A percentile compares a stretch with the other conserved stretches of the same genome.
phyloP scores from a whole-genome alignment of 2,113 vertebrate species.

The Hyperopisus bebe region DNA sequence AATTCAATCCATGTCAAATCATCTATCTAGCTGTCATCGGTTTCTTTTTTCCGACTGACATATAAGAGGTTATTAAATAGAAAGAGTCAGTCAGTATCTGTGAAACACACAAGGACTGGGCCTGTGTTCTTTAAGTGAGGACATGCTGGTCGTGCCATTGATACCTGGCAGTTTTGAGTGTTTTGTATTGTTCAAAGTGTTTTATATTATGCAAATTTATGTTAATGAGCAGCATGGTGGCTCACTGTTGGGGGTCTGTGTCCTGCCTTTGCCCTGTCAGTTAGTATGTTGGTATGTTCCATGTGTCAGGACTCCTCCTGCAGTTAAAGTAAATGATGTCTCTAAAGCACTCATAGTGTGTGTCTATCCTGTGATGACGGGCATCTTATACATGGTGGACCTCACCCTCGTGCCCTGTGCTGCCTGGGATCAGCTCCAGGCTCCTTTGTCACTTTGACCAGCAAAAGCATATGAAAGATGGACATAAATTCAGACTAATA shows the following conservation, averaged over 20 bases:
- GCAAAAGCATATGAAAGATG: background rate
- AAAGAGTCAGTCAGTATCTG: background rate
- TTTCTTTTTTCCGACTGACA: background rate
- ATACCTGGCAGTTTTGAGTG: background rate
- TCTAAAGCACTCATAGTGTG: background rate
- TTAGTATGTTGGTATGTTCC: background rate
- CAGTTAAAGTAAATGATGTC: background rate
- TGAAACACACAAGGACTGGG: background rate
- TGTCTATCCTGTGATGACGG: background rate
- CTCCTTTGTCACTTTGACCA: background rate
- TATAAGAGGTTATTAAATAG: background rate
- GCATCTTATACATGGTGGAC: background rate
- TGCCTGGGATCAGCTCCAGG: background rate
- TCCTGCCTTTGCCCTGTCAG: background rate
- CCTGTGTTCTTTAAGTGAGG: background rate
- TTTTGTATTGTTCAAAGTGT: background rate
- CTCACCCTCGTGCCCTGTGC: background rate
- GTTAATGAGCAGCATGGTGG: background rate
- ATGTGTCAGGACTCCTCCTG: background rate
- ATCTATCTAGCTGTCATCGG: background rate
- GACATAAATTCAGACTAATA: background rate
- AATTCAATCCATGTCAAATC: background rate
- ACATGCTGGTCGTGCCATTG: background rate
- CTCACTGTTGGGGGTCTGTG: background rate
- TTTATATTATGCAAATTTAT: background rate